Conservation (phyloP, 2,797 vertebrate species). For the Hippocampus kuda region DNA sequence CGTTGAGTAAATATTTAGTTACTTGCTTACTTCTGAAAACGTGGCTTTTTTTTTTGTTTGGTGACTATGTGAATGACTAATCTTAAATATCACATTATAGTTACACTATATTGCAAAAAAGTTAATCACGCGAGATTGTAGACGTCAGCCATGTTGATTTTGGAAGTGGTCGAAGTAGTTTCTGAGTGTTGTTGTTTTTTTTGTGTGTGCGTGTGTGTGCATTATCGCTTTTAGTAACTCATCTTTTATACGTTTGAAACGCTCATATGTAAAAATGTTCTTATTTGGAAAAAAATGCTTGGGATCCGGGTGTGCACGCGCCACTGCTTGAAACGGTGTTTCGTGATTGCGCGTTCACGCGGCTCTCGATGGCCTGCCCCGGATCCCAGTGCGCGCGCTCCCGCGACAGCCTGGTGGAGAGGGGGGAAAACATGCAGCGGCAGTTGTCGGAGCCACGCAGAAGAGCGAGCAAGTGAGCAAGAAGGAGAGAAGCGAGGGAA, state of each 20-base stretch:
- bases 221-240: no score
- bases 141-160: neutral
- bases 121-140: no score
- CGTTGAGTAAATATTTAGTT: neutral
- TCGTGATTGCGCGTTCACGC: constrained; percentile 39
- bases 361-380: constrained; percentile 37
- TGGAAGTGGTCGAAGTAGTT: neutral
- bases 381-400: constrained; percentile 45
- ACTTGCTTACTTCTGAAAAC: no score
- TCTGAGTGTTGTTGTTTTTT: no score
- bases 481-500: constrained; percentile 10
- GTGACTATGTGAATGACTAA: neutral
- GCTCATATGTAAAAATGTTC: no score
- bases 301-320: no score
- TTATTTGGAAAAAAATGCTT: neutral
- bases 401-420: constrained; percentile 42
- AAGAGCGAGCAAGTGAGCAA: neutral
- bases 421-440: constrained; percentile 56
- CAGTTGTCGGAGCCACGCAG: constrained; percentile 54
- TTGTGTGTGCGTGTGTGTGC: no score
- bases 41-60: neutral
- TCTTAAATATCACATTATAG: no score
- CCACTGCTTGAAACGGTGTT: neutral
- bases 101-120: no score
- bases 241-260: no score